Conservation (phyloP, 2,888 invertebrate species). For the Augochlorella aurata region DNA sequence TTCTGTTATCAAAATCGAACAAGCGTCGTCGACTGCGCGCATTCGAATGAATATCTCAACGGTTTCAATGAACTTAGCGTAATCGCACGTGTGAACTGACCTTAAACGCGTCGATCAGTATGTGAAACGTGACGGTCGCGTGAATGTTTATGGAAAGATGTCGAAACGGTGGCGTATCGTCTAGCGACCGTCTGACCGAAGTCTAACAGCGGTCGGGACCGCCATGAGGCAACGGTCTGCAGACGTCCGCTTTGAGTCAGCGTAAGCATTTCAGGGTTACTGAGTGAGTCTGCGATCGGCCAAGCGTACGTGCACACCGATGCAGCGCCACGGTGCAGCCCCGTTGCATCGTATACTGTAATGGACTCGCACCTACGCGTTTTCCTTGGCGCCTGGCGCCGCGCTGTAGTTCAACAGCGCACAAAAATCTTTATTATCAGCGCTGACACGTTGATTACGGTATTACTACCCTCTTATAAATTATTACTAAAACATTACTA, state of each 20-base stretch:
- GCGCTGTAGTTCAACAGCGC: not conserved
- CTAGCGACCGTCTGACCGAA: conserved; percentile 61
- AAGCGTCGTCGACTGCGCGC: not conserved
- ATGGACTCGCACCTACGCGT: not conserved
- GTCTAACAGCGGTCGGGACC: conserved; percentile 42
- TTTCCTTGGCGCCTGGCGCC: not conserved
- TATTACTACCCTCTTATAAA: too few species aligned
- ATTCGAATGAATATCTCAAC: not conserved
- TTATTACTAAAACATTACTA: too few species aligned
- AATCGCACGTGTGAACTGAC: not conserved
- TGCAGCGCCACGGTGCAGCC: not conserved
- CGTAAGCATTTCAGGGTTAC: conserved; percentile 21
- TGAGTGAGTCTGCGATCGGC: not conserved
- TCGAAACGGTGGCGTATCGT: conserved; percentile 44
- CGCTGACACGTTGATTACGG: too few species aligned
- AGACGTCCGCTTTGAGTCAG: conserved; percentile 4
- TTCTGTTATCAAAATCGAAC: too few species aligned
- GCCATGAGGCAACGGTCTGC: conserved; percentile 4
- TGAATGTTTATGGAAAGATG: conserved; percentile 50
- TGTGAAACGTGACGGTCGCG: conserved; percentile 23
- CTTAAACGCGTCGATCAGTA: conserved; percentile 5
- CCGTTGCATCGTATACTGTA: not conserved
- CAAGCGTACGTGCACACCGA: not conserved
- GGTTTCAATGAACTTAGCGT: not conserved
- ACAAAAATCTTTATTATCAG: too few species aligned